Evolutionary conservation across 2,113 vertebrate genomes (phyloP).

Genomic region (Paradoxurus hermaphroditus): DNA sequence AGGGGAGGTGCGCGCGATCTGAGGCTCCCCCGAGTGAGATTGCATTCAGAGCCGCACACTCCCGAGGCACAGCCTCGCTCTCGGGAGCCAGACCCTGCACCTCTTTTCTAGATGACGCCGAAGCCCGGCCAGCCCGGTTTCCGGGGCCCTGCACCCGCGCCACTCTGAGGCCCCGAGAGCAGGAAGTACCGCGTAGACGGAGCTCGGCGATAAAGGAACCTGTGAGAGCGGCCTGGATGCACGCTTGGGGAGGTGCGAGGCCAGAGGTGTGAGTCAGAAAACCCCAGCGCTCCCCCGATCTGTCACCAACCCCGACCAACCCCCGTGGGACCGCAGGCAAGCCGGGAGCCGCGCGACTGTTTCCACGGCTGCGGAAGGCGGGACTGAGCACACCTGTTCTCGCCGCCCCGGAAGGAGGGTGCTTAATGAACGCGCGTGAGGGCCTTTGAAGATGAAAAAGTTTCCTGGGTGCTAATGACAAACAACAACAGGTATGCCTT

Average conservation of each 20-base stretch:
- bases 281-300: background rate
- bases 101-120: conserved; percentile 54
- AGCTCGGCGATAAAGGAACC: background rate
- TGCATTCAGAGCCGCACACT: background rate
- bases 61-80: conserved; percentile 45
- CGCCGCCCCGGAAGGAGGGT: background rate
- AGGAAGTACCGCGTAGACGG: accelerated
- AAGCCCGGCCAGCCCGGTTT: background rate
- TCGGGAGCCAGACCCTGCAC: conserved; percentile 59
- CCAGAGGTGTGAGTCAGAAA: background rate
- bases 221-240: background rate
- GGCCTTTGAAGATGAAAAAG: conserved; percentile 70
- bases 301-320: background rate
- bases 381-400: conserved; percentile 59
- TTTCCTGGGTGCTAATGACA: conserved; percentile 46
- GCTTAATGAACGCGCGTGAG: conserved; percentile 62
- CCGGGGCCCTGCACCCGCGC: background rate
- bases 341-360: background rate
- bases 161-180: background rate
- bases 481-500: background rate
- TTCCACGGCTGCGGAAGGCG: conserved; percentile 46
- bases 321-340: conserved; percentile 1
- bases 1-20: background rate
- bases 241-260: background rate
- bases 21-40: background rate